These are phyloP conservation scores for Boleophthalmus pectinirostris DNA, from an alignment of 2,113 vertebrate species.

Conservation along the genomic window DNA sequence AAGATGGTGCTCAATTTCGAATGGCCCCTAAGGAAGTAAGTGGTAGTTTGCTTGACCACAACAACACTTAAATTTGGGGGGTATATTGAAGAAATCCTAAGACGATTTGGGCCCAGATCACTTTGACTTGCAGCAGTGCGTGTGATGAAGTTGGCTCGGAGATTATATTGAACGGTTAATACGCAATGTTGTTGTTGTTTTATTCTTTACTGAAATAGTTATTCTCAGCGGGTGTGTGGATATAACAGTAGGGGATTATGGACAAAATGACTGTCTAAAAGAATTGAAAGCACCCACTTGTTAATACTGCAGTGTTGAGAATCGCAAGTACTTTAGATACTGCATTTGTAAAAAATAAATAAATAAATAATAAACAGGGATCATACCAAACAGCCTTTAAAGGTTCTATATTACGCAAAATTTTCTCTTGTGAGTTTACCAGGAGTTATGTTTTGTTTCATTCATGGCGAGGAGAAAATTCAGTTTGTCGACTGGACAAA, in stretches of 20 bases:
- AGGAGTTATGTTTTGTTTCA: no score
- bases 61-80: conserved; percentile 28
- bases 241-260: conserved; percentile 12
- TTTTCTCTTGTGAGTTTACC: no score
- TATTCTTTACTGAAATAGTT: conserved; percentile 30
- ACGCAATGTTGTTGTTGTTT: conserved; percentile 5
- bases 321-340: background rate
- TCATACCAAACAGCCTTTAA: no score
- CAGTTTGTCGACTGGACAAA: no score
- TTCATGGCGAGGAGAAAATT: no score
- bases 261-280: background rate
- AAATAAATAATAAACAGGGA: no score
- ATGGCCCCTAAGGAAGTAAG: conserved; percentile 49
- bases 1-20: conserved; percentile 24
- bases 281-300: background rate
- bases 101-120: conserved; percentile 16
- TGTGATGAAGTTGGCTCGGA: conserved; percentile 30
- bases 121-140: conserved; percentile 20
- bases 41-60: conserved; percentile 41
- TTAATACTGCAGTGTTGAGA: background rate
- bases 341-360: background rate
- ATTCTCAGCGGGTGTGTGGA: conserved; percentile 1
- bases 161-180: conserved; percentile 38
- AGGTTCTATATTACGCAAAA: no score
- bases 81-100: conserved; percentile 14